Percentiles rank a stretch among this genome's conserved stretches.
Evolutionary conservation across 1,140 invertebrate genomes (phyloP).

Genomic region (Pomacea maculata): DNA sequence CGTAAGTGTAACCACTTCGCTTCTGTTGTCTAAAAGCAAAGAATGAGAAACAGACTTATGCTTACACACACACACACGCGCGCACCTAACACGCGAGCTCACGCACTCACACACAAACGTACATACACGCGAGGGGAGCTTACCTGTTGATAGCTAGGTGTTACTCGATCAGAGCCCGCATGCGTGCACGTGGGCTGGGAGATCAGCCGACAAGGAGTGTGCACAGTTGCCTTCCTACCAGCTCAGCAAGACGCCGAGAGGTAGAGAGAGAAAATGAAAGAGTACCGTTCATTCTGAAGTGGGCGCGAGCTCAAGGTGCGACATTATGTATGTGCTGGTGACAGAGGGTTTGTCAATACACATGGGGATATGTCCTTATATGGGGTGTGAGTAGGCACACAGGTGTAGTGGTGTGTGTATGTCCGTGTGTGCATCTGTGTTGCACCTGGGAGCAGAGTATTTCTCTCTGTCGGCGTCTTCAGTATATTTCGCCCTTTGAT

Average conservation of each 20-base stretch:
- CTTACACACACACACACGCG: background rate
- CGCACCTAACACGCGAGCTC: background rate
- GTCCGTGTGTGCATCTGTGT: background rate
- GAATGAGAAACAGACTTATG: background rate
- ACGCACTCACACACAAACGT: constrained; percentile 5
- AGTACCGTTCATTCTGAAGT: background rate
- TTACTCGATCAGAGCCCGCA: background rate
- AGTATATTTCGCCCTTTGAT: no score
- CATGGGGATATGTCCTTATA: background rate
- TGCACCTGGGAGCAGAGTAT: no score
- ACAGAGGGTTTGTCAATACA: background rate
- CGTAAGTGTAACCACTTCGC: background rate
- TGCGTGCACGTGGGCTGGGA: no score
- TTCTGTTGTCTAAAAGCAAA: background rate
- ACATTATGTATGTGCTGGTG: constrained; percentile 1
- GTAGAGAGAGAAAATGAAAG: background rate
- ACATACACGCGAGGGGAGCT: background rate
- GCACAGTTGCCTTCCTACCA: no score
- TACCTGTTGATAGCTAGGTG: background rate
- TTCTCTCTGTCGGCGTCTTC: no score
- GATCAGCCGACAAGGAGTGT: no score
- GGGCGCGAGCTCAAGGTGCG: background rate
- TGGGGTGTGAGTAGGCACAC: background rate
- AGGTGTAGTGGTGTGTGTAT: background rate
- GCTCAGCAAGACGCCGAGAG: no score